Conservation (phyloP, 1,140 invertebrate genomes). For the Caerostris extrusa region DNA sequence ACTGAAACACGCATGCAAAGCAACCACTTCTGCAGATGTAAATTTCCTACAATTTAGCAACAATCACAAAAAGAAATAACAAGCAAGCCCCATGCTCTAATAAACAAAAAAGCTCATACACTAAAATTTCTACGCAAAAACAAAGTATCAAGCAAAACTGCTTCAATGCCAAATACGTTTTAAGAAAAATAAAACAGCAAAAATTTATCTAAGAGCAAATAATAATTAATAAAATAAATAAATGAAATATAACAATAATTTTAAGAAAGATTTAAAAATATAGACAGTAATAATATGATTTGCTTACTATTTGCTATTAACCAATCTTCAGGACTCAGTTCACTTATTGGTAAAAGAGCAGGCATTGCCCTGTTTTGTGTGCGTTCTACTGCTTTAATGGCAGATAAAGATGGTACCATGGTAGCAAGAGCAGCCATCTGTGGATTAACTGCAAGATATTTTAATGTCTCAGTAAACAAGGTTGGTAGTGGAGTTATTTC, state of each 20-base stretch:
- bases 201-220: constrained; percentile 33
- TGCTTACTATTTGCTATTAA: constrained; percentile 74
- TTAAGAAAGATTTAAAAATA: not conserved
- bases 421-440: constrained; percentile 78
- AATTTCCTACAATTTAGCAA: constrained; percentile 77
- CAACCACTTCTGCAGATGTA: constrained; percentile 74
- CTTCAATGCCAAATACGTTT: constrained; percentile 18
- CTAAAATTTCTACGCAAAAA: constrained; percentile 65
- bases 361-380: constrained; percentile 74
- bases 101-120: constrained; percentile 53
- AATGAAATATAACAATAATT: not conserved
- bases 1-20: constrained; percentile 77
- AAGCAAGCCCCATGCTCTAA: constrained; percentile 75
- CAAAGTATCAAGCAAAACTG: constrained; percentile 44
- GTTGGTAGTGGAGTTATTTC: constrained; percentile 76
- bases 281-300: not conserved
- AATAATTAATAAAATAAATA: constrained; percentile 26
- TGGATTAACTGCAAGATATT: constrained; percentile 79
- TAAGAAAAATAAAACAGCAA: constrained; percentile 44
- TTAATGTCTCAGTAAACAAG: constrained; percentile 79
- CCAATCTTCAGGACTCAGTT: constrained; percentile 74
- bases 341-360: constrained; percentile 68
- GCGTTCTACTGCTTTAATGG: constrained; percentile 76
- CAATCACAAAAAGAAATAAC: constrained; percentile 77
- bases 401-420: constrained; percentile 77